Evolutionary conservation across 2,113 vertebrate species (phyloP).

Genomic region (Salvator merianae): DNA sequence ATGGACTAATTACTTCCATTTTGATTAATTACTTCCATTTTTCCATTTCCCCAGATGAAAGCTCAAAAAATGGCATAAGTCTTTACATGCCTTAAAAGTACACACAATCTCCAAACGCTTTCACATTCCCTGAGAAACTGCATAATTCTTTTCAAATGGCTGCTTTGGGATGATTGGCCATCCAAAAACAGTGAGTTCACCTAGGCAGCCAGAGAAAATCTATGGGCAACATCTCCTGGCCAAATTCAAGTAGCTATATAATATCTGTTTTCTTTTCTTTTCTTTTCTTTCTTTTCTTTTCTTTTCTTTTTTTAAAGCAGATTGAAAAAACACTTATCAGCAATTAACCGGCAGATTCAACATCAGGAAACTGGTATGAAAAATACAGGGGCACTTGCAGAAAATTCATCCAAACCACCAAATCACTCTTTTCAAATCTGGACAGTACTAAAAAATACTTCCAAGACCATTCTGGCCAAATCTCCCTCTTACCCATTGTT

Average conservation of each 20-base stretch:
- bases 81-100: neutral
- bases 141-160: neutral
- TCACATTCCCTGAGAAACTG: neutral
- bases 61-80: neutral
- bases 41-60: neutral
- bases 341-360: neutral
- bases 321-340: neutral
- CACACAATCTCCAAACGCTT: neutral
- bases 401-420: neutral
- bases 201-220: neutral
- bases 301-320: neutral
- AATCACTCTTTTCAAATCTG: neutral
- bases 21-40: neutral
- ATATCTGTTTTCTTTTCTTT: too few species aligned
- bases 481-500: too few species aligned
- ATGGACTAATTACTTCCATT: neutral
- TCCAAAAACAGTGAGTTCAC: neutral
- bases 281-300: too few species aligned
- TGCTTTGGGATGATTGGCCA: neutral
- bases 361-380: neutral
- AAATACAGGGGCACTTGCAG: neutral
- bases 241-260: neutral
- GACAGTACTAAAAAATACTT: slow-evolving; percentile 9
- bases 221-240: neutral
- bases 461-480: neutral